Base-by-base conservation (phyloP, 2,797 vertebrate genomes). In the Pseudochirops cupreus region DNA sequence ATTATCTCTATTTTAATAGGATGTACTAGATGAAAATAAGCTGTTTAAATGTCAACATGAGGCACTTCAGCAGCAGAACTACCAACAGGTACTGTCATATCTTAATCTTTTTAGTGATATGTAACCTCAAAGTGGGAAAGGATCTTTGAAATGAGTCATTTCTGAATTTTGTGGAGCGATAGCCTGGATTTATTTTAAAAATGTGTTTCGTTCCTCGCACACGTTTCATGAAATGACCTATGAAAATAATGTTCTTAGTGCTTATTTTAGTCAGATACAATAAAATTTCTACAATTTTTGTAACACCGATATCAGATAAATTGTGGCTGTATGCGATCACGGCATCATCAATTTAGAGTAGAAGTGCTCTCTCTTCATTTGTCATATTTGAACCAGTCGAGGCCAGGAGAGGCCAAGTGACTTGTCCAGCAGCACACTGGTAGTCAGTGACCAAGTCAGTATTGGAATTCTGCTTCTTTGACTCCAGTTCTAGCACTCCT, bases 1-100 rank as follows among this genome's bases (percentile, higher is more conserved):
- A 62, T 0, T 94, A 7, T 94, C 53, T 96, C 92, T 97, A 53
- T 98, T 97, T 96, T 56, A 92, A 97, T 95, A 99, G 99, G 98
- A 98, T 53, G 39, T 98, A 91, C 98, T 98, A 92, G 98, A 98
- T 92, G 98, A 99, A 97, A 99, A 99, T 0, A 98, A 98, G 92
- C 97, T 97, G 95, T 98, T 99, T 94, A 98, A 98, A 97, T 97
- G 96, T 94, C 98, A 99, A 94, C 98, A 99, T 95, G 97, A 99
- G 18, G 98, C 99, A 74, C 95, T 99, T 92, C 98, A 98, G 91
- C 98, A 99, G 95, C 98, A 98, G 91, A 98, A 98, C 5, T 97
- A 96, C 95, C 98, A 98, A 94, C 98, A 99, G 98, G 99, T 99
- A 98, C 57, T 94, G 0, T 93, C 95, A 50, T 93, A 31, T 67